Base-by-base conservation (phyloP, 2,797 vertebrate species). In the Eulemur rubriventer region DNA sequence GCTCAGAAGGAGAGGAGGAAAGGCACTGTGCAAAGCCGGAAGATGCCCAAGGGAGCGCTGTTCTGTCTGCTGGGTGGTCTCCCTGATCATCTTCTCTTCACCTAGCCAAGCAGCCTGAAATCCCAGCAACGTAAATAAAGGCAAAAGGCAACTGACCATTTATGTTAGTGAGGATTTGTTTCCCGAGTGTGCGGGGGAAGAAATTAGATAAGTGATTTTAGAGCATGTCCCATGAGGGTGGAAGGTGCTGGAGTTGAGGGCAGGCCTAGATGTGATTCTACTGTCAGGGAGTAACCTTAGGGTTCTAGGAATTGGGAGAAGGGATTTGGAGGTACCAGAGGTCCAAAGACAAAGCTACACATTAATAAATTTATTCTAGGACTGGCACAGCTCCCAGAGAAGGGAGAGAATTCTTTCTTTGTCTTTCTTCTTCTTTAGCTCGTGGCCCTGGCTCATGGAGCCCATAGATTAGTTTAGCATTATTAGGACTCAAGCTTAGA, bases 61-160 rank as follows among this genome's bases (percentile, higher is more conserved):
- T 65, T 94, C 59, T 89, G 63, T 80, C 43, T 96, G 43, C 33
- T n/a, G 22, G 5, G 35, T 93, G 38, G 46, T 22, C 4, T 22
- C 80, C 38, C 10, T n/a, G 28, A 67, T 90, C 13, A 35, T 91
- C 78, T 97, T 86, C 70, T 38, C 59, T 72, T 95, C 87, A 61
- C 6, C 35, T 93, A 63, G 87, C n/a, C 61, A 95, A 59, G 83
- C 67, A 94, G 57, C 38, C 90, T 95, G 57, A 73, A 96, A 69
- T 84, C 33, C 46, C 63, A 93, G 38, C 38, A 41, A 93, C 43
- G 22, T 83, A 93, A 91, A 92, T 93, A 65, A 61, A 92, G 61
- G 85, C 35, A 79, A 85, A 91, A 94, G 17, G 24, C 38, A 79
- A 78, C 35, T 43, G 59, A 67, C 59, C 70, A 67, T 82, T 87